Evolutionary conservation across 1,140 invertebrate genomes (phyloP), one percentile per base, ranked within the genome.

Genomic region (Drosophila obscura): DNA sequence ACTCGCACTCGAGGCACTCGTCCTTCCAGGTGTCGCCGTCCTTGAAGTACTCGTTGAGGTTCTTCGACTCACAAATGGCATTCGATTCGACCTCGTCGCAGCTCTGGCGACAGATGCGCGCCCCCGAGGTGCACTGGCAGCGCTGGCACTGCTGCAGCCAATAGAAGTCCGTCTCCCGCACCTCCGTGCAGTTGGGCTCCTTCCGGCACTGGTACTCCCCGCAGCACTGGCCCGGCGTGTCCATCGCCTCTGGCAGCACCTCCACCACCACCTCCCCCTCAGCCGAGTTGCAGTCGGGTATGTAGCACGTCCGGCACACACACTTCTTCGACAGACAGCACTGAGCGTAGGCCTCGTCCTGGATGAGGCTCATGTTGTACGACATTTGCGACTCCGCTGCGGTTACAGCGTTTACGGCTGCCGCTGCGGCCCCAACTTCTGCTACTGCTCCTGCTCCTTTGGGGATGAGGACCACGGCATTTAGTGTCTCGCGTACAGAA

Each of bases 321-420:
- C 90, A 91, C 53, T 91, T 91, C 52, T 80, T 67, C 11, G 67
- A 31, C 39, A 91, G 63, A 50, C 90, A 91, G 52, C 90, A 91
- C 56, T 76, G 65, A 2, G 72, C 76, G 16, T 67, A 83, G 24
- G 79, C 52, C 31, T 73, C 66, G 26, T 85, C 80, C n/a, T 58
- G 28, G n/a, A 85, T 61, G 45, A 60, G 13, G 15, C 65, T 73
- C 7, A 19, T 56, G 57, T 83, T 71, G 65, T 72, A 72, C 2
- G 46, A 7, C 11, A 56, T 6, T 22, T 39, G 51, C 11, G 51
- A 39, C 51, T 53, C 41, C 35, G 11, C 11, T 39, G 35, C 35
- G 35, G 35, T 39, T 39, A 39, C 3, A 35, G 31, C 31, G 31
- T 9, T 35, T 35, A 35, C 31, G 31, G 9, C 35, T 13, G 4